Evolutionary conservation across 2,797 vertebrate species (phyloP).

Genomic region (Aeoliscus strigatus): DNA sequence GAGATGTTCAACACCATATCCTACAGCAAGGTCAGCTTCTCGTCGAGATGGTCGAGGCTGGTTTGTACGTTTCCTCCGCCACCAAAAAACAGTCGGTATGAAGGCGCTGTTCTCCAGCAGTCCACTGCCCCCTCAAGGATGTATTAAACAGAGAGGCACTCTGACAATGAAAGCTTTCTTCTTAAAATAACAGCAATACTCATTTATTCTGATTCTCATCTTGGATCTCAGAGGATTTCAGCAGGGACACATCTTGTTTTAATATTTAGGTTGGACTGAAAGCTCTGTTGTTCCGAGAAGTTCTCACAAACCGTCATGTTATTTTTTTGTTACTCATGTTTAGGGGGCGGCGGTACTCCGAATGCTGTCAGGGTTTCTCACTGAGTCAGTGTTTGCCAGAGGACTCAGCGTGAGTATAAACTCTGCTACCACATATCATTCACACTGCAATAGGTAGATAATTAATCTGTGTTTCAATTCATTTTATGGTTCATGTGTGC

Average conservation of each 20-base stretch:
- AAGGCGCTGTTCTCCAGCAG: no score
- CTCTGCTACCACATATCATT: neutral
- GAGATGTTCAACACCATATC: slow-evolving; percentile 87
- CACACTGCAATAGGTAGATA: no score
- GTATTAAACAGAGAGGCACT: no score
- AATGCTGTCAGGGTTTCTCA: slow-evolving; percentile 90
- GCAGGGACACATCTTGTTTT: slow-evolving; percentile 5
- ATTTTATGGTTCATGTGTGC: no score
- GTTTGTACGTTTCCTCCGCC: no score
- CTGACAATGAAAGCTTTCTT: no score
- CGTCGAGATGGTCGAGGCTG: no score
- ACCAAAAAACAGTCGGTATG: no score
- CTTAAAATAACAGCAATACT: no score
- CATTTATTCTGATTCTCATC: neutral
- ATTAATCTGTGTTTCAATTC: no score
- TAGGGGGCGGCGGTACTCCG: slow-evolving; percentile 88
- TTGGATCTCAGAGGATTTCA: no score
- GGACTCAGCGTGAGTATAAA: slow-evolving; percentile 83
- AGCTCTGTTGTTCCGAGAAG: slow-evolving; percentile 1
- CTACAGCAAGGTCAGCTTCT: slow-evolving; percentile 86
- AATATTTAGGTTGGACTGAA: slow-evolving; percentile 3
- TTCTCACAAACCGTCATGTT: slow-evolving; percentile 5
- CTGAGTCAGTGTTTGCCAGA: slow-evolving; percentile 77
- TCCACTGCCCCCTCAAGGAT: no score
- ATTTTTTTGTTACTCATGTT: slow-evolving; percentile 29